phyloP scores from a whole-genome alignment of 2,797 vertebrate genomes.

The Poecilia wingei region DNA sequence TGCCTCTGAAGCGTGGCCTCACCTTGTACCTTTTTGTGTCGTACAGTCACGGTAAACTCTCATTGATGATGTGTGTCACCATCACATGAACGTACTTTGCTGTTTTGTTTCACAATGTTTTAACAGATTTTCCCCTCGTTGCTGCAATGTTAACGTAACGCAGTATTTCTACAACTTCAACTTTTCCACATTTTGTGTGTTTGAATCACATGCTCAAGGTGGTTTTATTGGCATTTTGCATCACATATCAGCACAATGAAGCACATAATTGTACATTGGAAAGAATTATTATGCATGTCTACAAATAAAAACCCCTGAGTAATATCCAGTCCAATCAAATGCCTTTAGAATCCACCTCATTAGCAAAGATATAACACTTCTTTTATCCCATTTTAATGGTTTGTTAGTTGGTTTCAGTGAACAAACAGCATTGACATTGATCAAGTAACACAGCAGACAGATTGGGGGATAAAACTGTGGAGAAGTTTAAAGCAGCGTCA shows the following conservation, averaged over 20 bases:
- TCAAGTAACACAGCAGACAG: background rate
- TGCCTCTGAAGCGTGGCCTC: conserved; percentile 39
- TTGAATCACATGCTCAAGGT: background rate
- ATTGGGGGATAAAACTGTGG: background rate
- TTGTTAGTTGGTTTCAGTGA: background rate
- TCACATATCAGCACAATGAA: background rate
- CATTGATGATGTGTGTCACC: conserved; percentile 4
- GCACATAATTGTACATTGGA: background rate
- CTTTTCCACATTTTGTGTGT: background rate
- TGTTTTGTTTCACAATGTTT: conserved; percentile 4
- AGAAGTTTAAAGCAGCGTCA: background rate
- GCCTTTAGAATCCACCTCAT: background rate
- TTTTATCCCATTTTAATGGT: background rate
- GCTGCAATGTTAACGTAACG: background rate
- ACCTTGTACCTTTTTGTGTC: conserved; percentile 33
- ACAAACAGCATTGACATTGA: background rate
- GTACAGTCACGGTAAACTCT: conserved; percentile 18
- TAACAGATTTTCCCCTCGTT: background rate
- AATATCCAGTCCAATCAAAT: background rate
- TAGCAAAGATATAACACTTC: background rate
- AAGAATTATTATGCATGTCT: background rate
- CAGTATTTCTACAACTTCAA: background rate
- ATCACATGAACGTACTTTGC: background rate
- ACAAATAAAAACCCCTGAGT: background rate
- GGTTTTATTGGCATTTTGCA: background rate